Evolutionary conservation across 2,797 vertebrate genomes (phyloP), one percentile per base, ranked within the genome.

Genomic region (Arvicola amphibius): DNA sequence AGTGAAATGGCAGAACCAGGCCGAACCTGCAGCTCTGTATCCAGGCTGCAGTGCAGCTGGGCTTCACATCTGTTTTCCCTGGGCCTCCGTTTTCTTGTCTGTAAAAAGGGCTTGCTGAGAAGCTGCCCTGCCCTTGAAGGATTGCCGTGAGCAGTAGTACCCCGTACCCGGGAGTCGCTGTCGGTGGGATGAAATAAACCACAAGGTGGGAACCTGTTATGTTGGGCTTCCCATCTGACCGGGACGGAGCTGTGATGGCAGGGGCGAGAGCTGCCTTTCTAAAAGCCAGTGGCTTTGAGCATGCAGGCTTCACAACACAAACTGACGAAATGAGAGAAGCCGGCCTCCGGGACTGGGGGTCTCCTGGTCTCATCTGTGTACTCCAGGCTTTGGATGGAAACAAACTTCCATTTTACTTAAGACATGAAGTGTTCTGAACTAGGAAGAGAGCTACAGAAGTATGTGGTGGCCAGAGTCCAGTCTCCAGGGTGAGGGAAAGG

Each of bases 341-440:
- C 34, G 29, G 19, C 23, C 37, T 78, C 65, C 23, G 51, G 74
- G 46, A 25, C 71, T 1, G 11, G 84, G 29, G 65, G 0, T 6
- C 53, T 3, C 3, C 7, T 1, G 8, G 40, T 8, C 46, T 63
- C 25, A 2, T 6, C 61, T 17, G 10, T 2, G 0, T 16, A 51
- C 6, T 29, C 61, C 0, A 11, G 56, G 2, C 19, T 67, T 53
- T 90, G 29, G n/a, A 23, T 9, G 59, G 51, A 40, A 76, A 80
- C 12, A 56, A 61, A 46, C 40, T 19, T 56, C 46, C 53, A 10
- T 61, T 76, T 77, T 34, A 32, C 56, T 46, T 27, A 27, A 61
- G 40, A 11, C 13, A 29, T 74, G 88, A 89, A 89, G 37, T 43
- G 40, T 32, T 59, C 53, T 89, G 56, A 74, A 32, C 51, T 59